These are phyloP conservation scores for Pelobates cultripes DNA, from an alignment of 2,797 vertebrate species.

Conservation along the genomic window DNA sequence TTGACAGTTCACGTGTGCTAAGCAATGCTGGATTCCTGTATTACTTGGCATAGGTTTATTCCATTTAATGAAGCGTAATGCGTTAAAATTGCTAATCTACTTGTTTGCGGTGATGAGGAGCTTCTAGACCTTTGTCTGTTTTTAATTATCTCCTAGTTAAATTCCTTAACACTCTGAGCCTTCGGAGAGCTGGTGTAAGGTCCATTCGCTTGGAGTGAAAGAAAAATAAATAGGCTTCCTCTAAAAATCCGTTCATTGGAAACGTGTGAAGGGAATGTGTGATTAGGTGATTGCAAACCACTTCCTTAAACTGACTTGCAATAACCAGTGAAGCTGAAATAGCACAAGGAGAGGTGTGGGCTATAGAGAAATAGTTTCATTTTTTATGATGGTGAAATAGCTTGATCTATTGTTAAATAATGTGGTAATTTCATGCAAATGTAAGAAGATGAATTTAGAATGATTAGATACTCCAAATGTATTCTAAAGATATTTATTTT, in stretches of 20 bases:
- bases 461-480: no score
- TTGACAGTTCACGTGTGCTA: constrained; percentile 18
- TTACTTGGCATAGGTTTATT: constrained; percentile 24
- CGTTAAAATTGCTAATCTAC: constrained; percentile 38
- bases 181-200: not conserved
- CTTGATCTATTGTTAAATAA: no score
- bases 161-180: constrained; percentile 9
- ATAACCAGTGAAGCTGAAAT: not conserved
- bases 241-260: not conserved
- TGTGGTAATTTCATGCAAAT: no score
- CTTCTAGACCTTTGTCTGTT: constrained; percentile 25
- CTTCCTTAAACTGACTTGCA: constrained; percentile 6
- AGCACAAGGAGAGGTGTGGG: no score
- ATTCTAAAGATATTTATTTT: no score
- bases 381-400: no score
- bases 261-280: constrained; percentile 35
- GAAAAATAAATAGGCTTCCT: constrained; percentile 21
- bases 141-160: constrained; percentile 34
- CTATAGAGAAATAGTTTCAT: no score
- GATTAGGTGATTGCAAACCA: constrained; percentile 33
- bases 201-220: constrained; percentile 14
- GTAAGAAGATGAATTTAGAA: no score
- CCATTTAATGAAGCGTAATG: constrained; percentile 27
- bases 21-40: constrained; percentile 19
- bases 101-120: constrained; percentile 36